phyloP scores from a whole-genome alignment of 1,140 invertebrate genomes.

The Pygmarrhopalites habei region DNA sequence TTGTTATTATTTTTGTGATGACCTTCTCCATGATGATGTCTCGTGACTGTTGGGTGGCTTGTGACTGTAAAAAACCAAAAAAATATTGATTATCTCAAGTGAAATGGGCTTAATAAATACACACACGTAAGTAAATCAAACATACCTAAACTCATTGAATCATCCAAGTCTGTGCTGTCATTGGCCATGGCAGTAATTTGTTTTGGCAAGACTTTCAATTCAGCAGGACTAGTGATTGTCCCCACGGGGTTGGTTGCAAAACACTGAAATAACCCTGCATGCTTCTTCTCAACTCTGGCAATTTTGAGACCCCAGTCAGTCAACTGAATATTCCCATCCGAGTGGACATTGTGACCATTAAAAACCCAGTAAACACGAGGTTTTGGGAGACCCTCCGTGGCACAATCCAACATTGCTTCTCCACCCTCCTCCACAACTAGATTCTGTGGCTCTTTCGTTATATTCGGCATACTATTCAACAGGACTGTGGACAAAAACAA shows the following conservation, averaged over 20 bases:
- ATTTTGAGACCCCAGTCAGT: constrained; percentile 5
- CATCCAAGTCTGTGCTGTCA: constrained; percentile 29
- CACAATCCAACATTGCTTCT: constrained; percentile 57
- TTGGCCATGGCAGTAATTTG: constrained; percentile 53
- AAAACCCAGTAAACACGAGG: constrained; percentile 73
- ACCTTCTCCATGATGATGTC: constrained; percentile 24
- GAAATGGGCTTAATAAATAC: too few species aligned
- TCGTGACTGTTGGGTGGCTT: constrained; percentile 20
- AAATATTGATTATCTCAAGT: too few species aligned
- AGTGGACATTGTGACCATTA: constrained; percentile 61
- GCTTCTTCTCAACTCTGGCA: constrained; percentile 57
- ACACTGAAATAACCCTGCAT: constrained; percentile 82
- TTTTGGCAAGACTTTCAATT: constrained; percentile 64
- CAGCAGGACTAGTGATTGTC: constrained; percentile 54
- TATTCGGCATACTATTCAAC: constrained; percentile 49
- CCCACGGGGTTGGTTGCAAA: constrained; percentile 76
- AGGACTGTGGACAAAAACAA: constrained; percentile 40
- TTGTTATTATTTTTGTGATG: constrained; percentile 38
- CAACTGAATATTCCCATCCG: constrained; percentile 42
- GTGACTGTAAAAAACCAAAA: neutral
- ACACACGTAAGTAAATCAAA: too few species aligned
- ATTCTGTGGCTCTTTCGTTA: constrained; percentile 52
- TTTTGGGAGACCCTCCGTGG: constrained; percentile 58
- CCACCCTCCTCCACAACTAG: constrained; percentile 58
- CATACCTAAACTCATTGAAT: too few species aligned